Conservation (phyloP, 53 echinoderm and acorn worm genomes). For the Patiria pectinifera region DNA sequence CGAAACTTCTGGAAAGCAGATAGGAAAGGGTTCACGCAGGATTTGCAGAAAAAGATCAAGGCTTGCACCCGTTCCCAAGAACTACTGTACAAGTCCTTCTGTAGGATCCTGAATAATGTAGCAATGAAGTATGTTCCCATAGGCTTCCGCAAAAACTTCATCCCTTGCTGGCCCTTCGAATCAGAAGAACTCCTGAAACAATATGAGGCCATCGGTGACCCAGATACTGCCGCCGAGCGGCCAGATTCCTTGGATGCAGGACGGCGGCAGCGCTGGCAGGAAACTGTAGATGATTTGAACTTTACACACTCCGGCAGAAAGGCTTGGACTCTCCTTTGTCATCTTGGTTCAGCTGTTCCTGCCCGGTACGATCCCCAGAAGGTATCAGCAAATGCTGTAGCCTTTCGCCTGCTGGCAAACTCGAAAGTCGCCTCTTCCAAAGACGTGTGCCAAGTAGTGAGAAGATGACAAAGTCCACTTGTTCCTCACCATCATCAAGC, state of each 20-base stretch:
- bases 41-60: not conserved
- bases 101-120: not conserved
- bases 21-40: not conserved
- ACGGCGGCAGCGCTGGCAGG: conserved; percentile 5
- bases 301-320: conserved; percentile 26
- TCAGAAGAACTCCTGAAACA: not conserved
- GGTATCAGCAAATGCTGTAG: conserved; percentile 27
- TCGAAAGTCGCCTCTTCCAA: no score
- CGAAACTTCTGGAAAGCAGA: conserved; percentile 23
- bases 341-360: conserved; percentile 8
- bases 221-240: not conserved
- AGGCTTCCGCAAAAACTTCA: not conserved
- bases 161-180: not conserved
- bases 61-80: not conserved
- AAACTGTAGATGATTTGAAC: not conserved
- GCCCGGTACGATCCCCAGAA: not conserved
- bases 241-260: not conserved
- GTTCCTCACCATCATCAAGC: no score
- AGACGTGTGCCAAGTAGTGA: no score
- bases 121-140: not conserved
- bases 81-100: conserved; percentile 1
- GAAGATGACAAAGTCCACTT: no score
- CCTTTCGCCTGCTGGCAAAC: not conserved
- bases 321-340: conserved; percentile 18
- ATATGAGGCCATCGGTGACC: not conserved